Conservation (phyloP, 2,888 invertebrate species). For the Folsomia manolachei region DNA sequence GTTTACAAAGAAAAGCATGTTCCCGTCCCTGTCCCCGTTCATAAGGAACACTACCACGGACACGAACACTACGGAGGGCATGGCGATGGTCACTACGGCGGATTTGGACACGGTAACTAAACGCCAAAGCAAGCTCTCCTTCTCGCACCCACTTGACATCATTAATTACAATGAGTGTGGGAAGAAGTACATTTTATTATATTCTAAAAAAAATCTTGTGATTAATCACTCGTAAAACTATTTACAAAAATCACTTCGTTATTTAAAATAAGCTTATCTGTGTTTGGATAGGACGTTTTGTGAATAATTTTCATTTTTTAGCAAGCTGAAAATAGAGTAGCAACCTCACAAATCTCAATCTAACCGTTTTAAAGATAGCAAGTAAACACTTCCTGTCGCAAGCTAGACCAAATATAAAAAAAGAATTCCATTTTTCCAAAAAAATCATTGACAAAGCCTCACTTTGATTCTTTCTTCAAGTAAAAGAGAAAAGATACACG, state of each 20-base stretch:
- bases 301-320: too few relatives aligned
- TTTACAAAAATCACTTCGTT: background rate
- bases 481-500: background rate
- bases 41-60: background rate
- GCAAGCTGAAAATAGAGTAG: too few relatives aligned
- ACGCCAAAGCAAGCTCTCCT: background rate
- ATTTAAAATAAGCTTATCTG: background rate
- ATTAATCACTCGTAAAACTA: too few relatives aligned
- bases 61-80: background rate
- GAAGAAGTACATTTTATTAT: too few relatives aligned
- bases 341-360: too few relatives aligned
- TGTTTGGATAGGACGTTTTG: background rate
- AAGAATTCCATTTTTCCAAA: too few relatives aligned
- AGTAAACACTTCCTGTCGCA: too few relatives aligned
- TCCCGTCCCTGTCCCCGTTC: background rate
- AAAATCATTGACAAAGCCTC: too few relatives aligned
- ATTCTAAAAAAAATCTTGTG: background rate
- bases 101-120: conserved; percentile 1
- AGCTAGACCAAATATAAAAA: too few relatives aligned
- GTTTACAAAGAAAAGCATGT: background rate
- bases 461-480: too few relatives aligned
- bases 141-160: background rate
- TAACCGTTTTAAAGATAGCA: too few relatives aligned
- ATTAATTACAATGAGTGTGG: background rate
- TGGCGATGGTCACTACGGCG: too few relatives aligned